Percentiles rank a stretch among this genome's conserved stretches.
These are phyloP conservation scores for Coluber constrictor DNA, from an alignment of 2,797 vertebrate species.

Conservation along the genomic window DNA sequence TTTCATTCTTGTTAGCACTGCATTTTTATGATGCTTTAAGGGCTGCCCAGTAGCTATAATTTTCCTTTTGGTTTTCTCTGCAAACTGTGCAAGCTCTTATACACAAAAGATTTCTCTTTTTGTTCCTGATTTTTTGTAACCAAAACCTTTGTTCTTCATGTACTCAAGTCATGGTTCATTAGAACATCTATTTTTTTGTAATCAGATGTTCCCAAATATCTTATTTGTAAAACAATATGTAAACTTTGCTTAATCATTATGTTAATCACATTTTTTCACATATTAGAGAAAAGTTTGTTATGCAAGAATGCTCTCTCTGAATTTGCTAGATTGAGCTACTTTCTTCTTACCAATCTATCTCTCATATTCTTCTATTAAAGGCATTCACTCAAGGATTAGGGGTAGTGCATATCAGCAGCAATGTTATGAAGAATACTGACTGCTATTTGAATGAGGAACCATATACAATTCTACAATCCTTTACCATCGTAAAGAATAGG, in stretches of 20 bases:
- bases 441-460: neutral
- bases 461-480: neutral
- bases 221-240: neutral
- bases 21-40: neutral
- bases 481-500: neutral
- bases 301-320: neutral
- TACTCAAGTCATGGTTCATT: neutral
- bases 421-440: neutral
- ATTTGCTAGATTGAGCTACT: neutral
- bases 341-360: neutral
- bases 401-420: neutral
- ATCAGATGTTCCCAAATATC: constrained; percentile 7
- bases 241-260: constrained; percentile 36
- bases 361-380: neutral
- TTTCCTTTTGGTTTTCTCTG: neutral
- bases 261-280: constrained; percentile 31
- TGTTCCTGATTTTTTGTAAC: neutral
- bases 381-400: neutral
- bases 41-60: neutral
- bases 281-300: neutral
- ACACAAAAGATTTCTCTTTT: neutral
- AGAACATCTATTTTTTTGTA: constrained; percentile 16
- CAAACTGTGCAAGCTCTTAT: neutral
- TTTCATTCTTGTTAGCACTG: neutral
- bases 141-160: neutral